Conservation (phyloP, 2,797 vertebrate species). For the Pseudochromis fuscus region DNA sequence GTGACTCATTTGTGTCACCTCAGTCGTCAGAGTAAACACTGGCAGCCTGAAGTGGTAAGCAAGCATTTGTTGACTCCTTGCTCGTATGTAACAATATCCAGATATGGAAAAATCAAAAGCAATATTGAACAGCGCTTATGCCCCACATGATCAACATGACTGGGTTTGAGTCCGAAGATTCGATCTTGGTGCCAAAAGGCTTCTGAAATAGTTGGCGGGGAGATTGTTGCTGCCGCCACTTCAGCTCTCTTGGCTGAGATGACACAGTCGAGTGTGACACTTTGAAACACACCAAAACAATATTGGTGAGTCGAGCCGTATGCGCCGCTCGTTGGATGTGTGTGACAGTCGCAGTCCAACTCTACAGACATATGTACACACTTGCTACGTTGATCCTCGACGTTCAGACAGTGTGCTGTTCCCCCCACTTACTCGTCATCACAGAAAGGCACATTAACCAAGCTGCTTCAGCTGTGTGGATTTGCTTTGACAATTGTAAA, state of each 20-base stretch:
- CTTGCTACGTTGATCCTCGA: conserved; percentile 40
- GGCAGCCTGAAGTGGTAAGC: conserved; percentile 34
- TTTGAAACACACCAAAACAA: conserved; percentile 40
- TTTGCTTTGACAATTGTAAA: conserved; percentile 47
- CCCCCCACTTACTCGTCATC: conserved; percentile 41
- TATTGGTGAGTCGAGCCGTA: conserved; percentile 19
- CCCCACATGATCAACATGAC: conserved; percentile 6
- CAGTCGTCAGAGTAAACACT: conserved; percentile 41
- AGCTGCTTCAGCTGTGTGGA: conserved; percentile 43
- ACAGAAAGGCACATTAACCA: conserved; percentile 81
- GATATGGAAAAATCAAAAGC: conserved; percentile 21
- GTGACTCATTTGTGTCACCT: conserved; percentile 31
- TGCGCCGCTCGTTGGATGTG: conserved; percentile 24
- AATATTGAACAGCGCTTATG: conserved; percentile 6
- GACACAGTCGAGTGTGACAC: conserved; percentile 21
- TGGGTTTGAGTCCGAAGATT: background rate
- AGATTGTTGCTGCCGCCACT: conserved; percentile 18
- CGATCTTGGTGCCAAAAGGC: conserved; percentile 19
- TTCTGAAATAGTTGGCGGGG: conserved; percentile 31
- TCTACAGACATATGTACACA: conserved; percentile 57
- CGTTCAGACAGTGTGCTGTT: conserved; percentile 42
- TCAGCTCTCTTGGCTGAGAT: conserved; percentile 37
- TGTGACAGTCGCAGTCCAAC: conserved; percentile 54
- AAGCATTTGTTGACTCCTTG: conserved; percentile 17
- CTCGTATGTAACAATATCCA: conserved; percentile 17